A percentile compares a stretch with the other conserved stretches of the same genome.
Conservation (phyloP, 2,888 invertebrate genomes). For the Biston betularia region DNA sequence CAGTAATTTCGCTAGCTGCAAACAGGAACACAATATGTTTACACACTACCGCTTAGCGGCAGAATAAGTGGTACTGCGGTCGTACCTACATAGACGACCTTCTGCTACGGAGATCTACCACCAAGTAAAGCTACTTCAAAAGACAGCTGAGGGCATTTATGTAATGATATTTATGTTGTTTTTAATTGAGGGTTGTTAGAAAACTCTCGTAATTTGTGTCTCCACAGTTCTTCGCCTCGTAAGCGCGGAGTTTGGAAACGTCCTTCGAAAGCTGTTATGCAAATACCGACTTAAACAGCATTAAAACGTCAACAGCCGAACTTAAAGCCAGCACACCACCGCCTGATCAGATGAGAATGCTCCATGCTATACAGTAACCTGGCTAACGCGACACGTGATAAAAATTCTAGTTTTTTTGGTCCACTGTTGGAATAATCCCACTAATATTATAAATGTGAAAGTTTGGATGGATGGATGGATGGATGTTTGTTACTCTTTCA, state of each 20-base stretch:
- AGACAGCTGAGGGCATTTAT: not conserved
- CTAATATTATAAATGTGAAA: too few species aligned
- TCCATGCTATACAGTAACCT: not conserved
- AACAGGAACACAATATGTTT: too few species aligned
- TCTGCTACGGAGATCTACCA: too few species aligned
- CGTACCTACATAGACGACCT: too few species aligned
- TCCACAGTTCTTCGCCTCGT: not conserved
- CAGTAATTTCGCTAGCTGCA: too few species aligned
- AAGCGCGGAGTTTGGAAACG: constrained; percentile 18
- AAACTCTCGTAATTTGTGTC: not conserved
- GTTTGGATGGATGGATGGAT: too few species aligned
- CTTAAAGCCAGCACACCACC: constrained; percentile 35
- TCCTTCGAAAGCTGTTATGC: constrained; percentile 53
- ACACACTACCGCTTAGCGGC: too few species aligned
- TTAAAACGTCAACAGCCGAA: constrained; percentile 60
- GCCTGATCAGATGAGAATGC: constrained; percentile 23
- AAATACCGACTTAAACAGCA: constrained; percentile 60
- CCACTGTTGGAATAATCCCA: too few species aligned
- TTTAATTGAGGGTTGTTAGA: not conserved
- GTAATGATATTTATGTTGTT: not conserved
- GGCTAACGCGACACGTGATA: too few species aligned
- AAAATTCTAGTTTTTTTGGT: too few species aligned
- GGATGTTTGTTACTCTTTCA: too few species aligned
- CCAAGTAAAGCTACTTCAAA: not conserved
- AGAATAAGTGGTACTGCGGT: too few species aligned